phyloP scores from a whole-genome alignment of 2,888 invertebrate species.

The Stegophylla sp. region DNA sequence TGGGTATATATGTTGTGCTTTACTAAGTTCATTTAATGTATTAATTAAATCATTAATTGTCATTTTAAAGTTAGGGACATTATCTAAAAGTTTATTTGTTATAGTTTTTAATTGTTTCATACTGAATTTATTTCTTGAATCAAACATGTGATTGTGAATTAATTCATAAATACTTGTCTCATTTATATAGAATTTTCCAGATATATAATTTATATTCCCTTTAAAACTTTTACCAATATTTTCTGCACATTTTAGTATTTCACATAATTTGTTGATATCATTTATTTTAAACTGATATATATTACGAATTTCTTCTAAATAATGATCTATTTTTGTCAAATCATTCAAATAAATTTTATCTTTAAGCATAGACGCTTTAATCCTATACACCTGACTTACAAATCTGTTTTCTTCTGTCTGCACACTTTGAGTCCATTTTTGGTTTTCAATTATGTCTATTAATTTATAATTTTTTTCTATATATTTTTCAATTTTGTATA shows the following conservation, averaged over 20 bases:
- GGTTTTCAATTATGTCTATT: not conserved
- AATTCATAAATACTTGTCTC: conserved; percentile 19
- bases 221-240: not conserved
- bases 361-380: conserved; percentile 6
- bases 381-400: not conserved
- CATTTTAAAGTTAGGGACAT: conserved; percentile 31
- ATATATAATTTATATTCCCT: not conserved
- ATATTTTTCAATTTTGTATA: conserved; percentile 13
- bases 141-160: not conserved
- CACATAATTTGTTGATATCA: conserved; percentile 43
- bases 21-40: conserved; percentile 20
- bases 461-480: not conserved
- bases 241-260: not conserved
- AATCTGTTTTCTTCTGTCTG: conserved; percentile 21
- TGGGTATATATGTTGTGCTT: conserved; percentile 27
- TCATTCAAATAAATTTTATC: not conserved
- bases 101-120: conserved; percentile 10
- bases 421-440: not conserved
- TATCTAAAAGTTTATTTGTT: conserved; percentile 19
- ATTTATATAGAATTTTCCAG: conserved; percentile 27
- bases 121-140: not conserved
- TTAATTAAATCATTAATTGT: conserved; percentile 12
- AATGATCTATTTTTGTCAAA: not conserved
- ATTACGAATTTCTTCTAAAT: conserved; percentile 3
- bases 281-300: conserved; percentile 28